These are phyloP conservation scores for Stenopsyche tienmushanensis DNA, from an alignment of 1,140 invertebrate species.

Conservation along the genomic window DNA sequence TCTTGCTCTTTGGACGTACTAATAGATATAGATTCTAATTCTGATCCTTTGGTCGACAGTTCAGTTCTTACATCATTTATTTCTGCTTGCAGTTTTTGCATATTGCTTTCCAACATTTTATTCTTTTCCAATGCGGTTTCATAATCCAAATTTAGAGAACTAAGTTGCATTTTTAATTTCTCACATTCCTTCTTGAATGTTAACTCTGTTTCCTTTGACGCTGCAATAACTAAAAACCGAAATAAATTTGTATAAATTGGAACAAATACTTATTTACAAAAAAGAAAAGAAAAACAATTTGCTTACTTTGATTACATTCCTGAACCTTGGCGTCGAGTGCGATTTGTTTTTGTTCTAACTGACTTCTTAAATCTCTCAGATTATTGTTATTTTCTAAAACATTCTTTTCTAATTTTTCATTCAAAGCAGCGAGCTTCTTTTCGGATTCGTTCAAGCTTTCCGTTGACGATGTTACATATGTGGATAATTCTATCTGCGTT, in stretches of 20 bases:
- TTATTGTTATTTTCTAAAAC: conserved; percentile 53
- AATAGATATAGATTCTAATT: conserved; percentile 51
- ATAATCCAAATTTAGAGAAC: conserved; percentile 55
- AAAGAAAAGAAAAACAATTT: neutral
- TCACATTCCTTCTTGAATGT: conserved; percentile 57
- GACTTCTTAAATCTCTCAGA: conserved; percentile 51
- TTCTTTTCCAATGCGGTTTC: conserved; percentile 54
- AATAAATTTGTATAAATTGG: conserved; percentile 35
- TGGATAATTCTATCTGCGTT: conserved; percentile 53
- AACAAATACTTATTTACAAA: conserved; percentile 5
- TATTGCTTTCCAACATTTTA: conserved; percentile 52
- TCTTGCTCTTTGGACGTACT: conserved; percentile 52
- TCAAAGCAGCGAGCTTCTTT: conserved; percentile 52
- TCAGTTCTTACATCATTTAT: conserved; percentile 49
- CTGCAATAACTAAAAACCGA: conserved; percentile 48
- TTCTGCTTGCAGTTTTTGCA: conserved; percentile 51
- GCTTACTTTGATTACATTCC: conserved; percentile 54
- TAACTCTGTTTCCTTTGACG: conserved; percentile 53
- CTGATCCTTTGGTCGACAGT: conserved; percentile 49
- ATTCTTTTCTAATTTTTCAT: conserved; percentile 53
- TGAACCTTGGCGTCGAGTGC: conserved; percentile 53
- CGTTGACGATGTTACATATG: conserved; percentile 50
- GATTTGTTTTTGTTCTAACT: conserved; percentile 53
- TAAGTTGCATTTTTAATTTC: conserved; percentile 60
- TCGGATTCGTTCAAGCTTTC: conserved; percentile 52